Percentiles rank a stretch among this genome's conserved stretches.
Conservation (phyloP, 2,797 vertebrate species). For the Argentina silus region DNA sequence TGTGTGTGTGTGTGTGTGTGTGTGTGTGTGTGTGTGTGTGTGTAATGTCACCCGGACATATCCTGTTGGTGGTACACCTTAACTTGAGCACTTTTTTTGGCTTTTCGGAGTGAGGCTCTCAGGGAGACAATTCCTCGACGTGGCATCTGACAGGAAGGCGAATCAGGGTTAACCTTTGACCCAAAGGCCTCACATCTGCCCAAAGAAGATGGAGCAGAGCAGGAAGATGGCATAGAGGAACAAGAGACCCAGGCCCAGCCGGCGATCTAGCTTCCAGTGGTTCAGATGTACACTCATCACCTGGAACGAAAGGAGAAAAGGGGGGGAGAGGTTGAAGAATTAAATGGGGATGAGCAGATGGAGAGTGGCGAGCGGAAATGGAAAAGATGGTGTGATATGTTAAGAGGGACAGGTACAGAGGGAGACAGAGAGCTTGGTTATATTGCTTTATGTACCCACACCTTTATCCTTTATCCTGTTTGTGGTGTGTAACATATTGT, state of each 20-base stretch:
- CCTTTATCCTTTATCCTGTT: background rate
- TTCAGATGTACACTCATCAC: slow-evolving; percentile 80
- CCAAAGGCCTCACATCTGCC: slow-evolving; percentile 73
- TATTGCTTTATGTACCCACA: background rate
- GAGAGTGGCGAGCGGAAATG: slow-evolving; percentile 1
- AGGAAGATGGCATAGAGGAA: slow-evolving; percentile 82
- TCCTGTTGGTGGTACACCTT: slow-evolving; percentile 37
- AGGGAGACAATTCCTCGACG: slow-evolving; percentile 33
- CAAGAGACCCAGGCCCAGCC: slow-evolving; percentile 77
- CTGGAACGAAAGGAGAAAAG: slow-evolving; percentile 47
- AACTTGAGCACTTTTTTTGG: slow-evolving; percentile 31
- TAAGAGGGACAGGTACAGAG: background rate
- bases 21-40: slow-evolving; percentile 30
- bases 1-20: background rate
- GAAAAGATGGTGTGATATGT: background rate
- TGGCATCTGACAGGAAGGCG: slow-evolving; percentile 18
- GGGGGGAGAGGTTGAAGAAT: background rate
- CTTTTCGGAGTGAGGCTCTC: slow-evolving; percentile 21
- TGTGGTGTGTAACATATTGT: background rate
- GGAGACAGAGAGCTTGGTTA: background rate
- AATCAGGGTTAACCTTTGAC: slow-evolving; percentile 35
- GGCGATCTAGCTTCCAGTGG: slow-evolving; percentile 80
- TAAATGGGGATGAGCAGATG: background rate
- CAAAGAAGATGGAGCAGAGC: slow-evolving; percentile 81
- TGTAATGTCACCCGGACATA: slow-evolving; percentile 22